Percentiles rank a stretch among this genome's conserved stretches.
Conservation (phyloP, 1,140 invertebrate species). For the Tribolium castaneum region DNA sequence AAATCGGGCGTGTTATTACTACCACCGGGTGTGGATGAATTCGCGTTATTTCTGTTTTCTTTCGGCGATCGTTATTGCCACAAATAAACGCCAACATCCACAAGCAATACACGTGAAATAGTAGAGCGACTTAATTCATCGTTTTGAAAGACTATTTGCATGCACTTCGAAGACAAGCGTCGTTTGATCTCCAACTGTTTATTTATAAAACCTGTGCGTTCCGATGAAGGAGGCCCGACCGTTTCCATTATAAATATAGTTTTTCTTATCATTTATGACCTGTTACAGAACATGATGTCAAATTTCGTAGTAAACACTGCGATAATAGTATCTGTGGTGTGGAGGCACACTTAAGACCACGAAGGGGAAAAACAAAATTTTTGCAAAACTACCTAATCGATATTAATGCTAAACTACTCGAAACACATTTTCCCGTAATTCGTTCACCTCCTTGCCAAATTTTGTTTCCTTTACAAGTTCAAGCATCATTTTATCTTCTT, state of each 20-base stretch:
- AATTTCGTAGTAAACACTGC: constrained; percentile 26
- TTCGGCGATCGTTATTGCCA: constrained; percentile 29
- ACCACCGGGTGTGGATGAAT: constrained; percentile 29
- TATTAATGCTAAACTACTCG: no score
- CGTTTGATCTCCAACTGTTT: constrained; percentile 37
- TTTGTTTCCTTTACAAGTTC: no score
- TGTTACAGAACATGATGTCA: constrained; percentile 21
- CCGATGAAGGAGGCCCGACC: constrained; percentile 1
- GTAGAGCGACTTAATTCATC: constrained; percentile 27
- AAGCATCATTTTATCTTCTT: no score
- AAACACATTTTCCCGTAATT: no score
- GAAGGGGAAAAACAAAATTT: no score
- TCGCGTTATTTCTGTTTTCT: constrained; percentile 34
- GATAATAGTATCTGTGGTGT: constrained; percentile 14
- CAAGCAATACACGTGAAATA: constrained; percentile 22
- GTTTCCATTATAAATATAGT: constrained; percentile 24
- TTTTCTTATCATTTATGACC: constrained; percentile 22
- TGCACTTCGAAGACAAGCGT: constrained; percentile 11
- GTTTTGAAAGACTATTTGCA: constrained; percentile 41
- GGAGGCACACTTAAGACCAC: no score
- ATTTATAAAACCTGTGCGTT: constrained; percentile 36
- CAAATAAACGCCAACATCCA: constrained; percentile 29
- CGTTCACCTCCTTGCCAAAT: no score
- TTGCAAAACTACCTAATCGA: no score
- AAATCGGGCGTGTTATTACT: constrained; percentile 41